Base-by-base conservation (phyloP, 2,113 vertebrate genomes). In the Boleophthalmus pectinirostris region DNA sequence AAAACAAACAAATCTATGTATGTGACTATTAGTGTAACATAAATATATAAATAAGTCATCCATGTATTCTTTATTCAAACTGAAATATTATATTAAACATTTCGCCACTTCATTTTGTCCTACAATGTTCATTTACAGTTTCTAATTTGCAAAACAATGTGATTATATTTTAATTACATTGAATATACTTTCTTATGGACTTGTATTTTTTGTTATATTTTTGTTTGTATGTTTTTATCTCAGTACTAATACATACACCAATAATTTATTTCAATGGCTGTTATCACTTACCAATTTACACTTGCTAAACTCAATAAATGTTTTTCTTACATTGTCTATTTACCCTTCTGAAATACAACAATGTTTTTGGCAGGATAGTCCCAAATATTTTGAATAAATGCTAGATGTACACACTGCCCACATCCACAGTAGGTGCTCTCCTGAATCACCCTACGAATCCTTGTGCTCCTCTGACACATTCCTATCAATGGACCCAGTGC, bases 401-500 rank as follows among this genome's bases (percentile, higher is more conserved):
- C 68, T 57, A 74, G 81, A 85, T 70, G 80, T 73, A 64, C 64
- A 43, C 68, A 83, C 24, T 21, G 49, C 65, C 74, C 70, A 47
- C 81, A 72, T 79, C 68, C 61, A 73, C 79, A 56, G 83, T 9
- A 80, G 20, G 63, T 81, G 82, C 82, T 87, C 71, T 78, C 87
- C 83, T 77, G 56, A 87, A 88, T 85, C 73, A 70, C 21, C 73
- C 66, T 71, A 72, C 76, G 91, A 91, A 92, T 91, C 89, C 89
- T 85, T 77, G 76, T 76, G 73, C 79, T 83, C 85, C 89, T 88
- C 79, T 88, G 83, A 86, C 88, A 89, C 88, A 90, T 89, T 84
- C 75, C 87, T 88, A 88, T 89, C 88, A 90, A 82, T 77, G 81
- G 85, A 79, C 67, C n/a, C 1, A 78, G 75, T 73, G 79, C 82